Evolutionary conservation across 1,140 invertebrate genomes (phyloP), one percentile per base, ranked within the genome.

Genomic region (Zophobas morio): DNA sequence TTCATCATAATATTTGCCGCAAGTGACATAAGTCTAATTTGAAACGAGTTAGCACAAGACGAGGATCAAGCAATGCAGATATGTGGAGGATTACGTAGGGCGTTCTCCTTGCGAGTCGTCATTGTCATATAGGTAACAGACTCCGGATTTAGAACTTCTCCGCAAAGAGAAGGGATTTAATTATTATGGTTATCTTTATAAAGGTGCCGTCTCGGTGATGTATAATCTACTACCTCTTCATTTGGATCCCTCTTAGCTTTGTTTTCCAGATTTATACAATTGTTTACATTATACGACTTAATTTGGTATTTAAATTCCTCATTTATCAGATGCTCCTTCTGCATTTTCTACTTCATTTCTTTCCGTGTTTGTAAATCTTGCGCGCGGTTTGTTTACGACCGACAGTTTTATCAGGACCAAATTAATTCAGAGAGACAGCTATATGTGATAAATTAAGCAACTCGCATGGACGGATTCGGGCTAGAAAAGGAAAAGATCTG

Each of bases 161-260:
- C 4, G n/a, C 35, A 35, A 78, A 84, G 79, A 77, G 81, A 81
- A 80, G 79, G 80, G 80, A 84, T 84, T 84, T 85, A 84, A 85
- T 85, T 84, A 85, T 84, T 85, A 85, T 81, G 82, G 83, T 85
- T 84, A 84, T 84, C 82, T 84, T 85, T 84, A 83, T 84, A 84
- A 82, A 83, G 73, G 54, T 37, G 57, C 79, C 81, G 80, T 82
- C 82, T 79, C 76, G 60, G 79, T 83, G 83, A 84, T 83, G 82
- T 83, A 85, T 84, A 83, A 85, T 85, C 82, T 84, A 83, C 78
- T 72, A 71, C 81, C 77, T 82, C 78, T 80, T 84, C 82, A 83
- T 84, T 84, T 81, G 79, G 79, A 81, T 81, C 81, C 80, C 78
- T 82, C 81, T 82, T 81, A 63, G 80, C 81, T 85, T 85, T 85